Percentiles rank a stretch among this genome's conserved stretches.
phyloP scores from a whole-genome alignment of 2,797 vertebrate genomes.

The Lerista edwardsae region DNA sequence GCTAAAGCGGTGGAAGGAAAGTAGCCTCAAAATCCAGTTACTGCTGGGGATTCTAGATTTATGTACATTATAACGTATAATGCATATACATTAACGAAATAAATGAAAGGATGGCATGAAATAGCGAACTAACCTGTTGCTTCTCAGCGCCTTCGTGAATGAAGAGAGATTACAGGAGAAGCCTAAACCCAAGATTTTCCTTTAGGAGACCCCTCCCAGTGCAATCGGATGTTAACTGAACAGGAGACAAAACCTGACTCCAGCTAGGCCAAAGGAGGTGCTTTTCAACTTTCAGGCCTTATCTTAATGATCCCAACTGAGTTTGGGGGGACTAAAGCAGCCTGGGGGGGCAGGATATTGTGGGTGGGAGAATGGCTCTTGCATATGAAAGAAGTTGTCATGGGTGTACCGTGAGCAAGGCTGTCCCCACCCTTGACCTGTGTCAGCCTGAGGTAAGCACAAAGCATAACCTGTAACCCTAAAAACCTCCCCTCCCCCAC shows the following conservation, averaged over 20 bases:
- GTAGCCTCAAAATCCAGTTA: no score
- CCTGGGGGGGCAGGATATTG: no score
- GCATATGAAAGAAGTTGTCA: background rate
- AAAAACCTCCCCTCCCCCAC: no score
- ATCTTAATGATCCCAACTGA: slow-evolving; percentile 15
- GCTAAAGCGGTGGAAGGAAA: background rate
- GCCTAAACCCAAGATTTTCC: background rate
- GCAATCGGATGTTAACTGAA: background rate
- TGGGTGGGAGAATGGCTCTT: background rate
- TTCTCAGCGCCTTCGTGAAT: background rate
- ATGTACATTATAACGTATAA: no score
- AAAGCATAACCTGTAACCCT: background rate
- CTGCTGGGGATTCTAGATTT: no score
- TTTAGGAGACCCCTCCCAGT: background rate
- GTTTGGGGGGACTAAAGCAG: background rate
- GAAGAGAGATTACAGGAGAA: background rate
- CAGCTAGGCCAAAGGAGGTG: background rate
- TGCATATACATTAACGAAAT: background rate
- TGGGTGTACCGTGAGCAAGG: background rate
- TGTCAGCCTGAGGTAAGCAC: no score
- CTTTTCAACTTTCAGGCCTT: slow-evolving; percentile 19
- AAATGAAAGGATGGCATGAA: background rate
- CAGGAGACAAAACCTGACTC: slow-evolving; percentile 17
- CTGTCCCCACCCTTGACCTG: no score
- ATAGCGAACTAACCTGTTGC: slow-evolving; percentile 3